phyloP scores from a whole-genome alignment of 2,113 vertebrate species.

The Nerophis ophidion region DNA sequence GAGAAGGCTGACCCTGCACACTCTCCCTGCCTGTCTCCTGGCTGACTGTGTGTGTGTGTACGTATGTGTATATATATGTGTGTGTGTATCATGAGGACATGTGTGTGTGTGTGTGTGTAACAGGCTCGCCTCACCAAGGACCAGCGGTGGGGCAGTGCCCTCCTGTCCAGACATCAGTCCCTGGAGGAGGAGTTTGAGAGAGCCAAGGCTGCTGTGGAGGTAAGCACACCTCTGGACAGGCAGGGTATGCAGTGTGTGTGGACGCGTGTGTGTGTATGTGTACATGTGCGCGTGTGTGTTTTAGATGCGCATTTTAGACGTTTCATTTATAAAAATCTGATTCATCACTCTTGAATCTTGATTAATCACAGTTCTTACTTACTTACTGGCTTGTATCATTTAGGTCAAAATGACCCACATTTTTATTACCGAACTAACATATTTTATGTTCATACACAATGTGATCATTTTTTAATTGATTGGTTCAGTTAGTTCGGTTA shows the following conservation, averaged over 20 bases:
- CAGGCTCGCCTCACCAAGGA: slow-evolving; percentile 87
- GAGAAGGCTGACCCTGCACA: slow-evolving; percentile 55
- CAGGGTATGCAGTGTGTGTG: not conserved
- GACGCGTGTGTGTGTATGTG: not conserved
- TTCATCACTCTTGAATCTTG: no score
- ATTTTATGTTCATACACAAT: no score
- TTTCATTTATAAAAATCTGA: no score
- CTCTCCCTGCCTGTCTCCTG: slow-evolving; percentile 46
- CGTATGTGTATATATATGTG: slow-evolving; percentile 40
- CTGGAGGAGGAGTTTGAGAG: slow-evolving; percentile 98
- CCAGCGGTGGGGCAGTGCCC: slow-evolving; percentile 82
- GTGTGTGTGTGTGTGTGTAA: slow-evolving; percentile 42
- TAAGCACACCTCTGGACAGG: slow-evolving; percentile 54
- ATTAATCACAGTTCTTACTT: no score
- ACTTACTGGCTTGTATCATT: no score
- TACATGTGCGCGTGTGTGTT: no score
- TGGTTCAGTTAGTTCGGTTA: no score
- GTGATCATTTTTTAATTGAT: no score
- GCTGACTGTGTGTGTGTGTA: slow-evolving; percentile 31
- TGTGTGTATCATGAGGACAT: slow-evolving; percentile 28
- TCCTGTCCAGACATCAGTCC: slow-evolving; percentile 93
- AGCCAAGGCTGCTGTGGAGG: slow-evolving; percentile 97
- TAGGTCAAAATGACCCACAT: no score
- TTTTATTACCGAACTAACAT: no score
- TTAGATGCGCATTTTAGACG: no score